phyloP scores from a whole-genome alignment of 2,888 invertebrate species.

The Heliconius erato region DNA sequence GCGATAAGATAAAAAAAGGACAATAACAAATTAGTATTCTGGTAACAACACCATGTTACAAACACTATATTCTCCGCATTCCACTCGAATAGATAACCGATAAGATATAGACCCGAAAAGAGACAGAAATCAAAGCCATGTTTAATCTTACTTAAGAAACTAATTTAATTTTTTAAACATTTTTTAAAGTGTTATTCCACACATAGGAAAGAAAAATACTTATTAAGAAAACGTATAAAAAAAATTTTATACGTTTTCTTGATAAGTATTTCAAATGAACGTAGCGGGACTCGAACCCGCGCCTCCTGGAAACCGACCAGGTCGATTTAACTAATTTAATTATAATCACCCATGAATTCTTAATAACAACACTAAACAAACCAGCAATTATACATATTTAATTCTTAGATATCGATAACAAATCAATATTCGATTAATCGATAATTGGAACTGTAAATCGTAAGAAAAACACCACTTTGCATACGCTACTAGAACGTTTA shows the following conservation, averaged over 20 bases:
- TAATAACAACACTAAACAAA: conserved; percentile 5
- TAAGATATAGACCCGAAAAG: background rate
- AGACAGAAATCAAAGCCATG: background rate
- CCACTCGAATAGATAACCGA: background rate
- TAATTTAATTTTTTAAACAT: too few species aligned
- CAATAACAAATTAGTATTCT: too few species aligned
- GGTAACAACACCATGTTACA: too few species aligned
- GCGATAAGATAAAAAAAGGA: too few species aligned
- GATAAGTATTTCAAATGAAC: too few species aligned
- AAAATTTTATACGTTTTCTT: too few species aligned
- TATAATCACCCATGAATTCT: too few species aligned
- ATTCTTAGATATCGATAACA: conserved; percentile 34
- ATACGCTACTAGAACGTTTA: conserved; percentile 72
- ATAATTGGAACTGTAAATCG: conserved; percentile 71
- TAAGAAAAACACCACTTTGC: conserved; percentile 61
- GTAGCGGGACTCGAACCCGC: too few species aligned
- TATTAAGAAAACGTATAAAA: too few species aligned
- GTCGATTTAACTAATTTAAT: background rate
- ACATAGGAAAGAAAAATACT: too few species aligned
- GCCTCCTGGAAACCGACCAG: too few species aligned
- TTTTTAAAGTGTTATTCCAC: too few species aligned
- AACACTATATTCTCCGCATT: background rate
- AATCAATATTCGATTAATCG: conserved; percentile 49
- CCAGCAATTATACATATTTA: conserved; percentile 7
- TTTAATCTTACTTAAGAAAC: background rate